These are phyloP conservation scores for Tipula vernalis DNA, from an alignment of 2,888 invertebrate species.

Conservation along the genomic window DNA sequence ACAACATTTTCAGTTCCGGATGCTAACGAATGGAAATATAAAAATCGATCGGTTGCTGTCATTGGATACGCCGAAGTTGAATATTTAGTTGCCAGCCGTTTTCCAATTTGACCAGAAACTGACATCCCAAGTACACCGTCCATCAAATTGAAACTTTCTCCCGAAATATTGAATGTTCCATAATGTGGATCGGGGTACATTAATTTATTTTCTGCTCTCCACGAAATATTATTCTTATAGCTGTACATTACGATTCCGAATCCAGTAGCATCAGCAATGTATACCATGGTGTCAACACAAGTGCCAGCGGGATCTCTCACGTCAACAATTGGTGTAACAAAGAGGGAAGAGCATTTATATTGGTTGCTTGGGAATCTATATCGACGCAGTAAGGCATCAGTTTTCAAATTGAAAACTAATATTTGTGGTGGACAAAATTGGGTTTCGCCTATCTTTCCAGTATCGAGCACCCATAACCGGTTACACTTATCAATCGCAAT, in stretches of 20 bases:
- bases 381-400: slow-evolving; percentile 40
- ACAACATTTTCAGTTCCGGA: slow-evolving; percentile 47
- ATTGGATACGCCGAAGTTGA: slow-evolving; percentile 24
- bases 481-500: slow-evolving; percentile 52
- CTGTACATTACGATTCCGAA: slow-evolving; percentile 50
- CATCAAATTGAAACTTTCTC: slow-evolving; percentile 51
- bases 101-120: slow-evolving; percentile 28
- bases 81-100: not conserved
- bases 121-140: slow-evolving; percentile 52
- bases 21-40: slow-evolving; percentile 53
- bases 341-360: slow-evolving; percentile 27
- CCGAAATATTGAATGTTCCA: slow-evolving; percentile 43
- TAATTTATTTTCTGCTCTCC: slow-evolving; percentile 46
- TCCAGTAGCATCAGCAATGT: slow-evolving; percentile 50
- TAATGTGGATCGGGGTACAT: slow-evolving; percentile 43
- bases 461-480: slow-evolving; percentile 54
- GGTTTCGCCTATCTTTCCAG: slow-evolving; percentile 42
- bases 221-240: slow-evolving; percentile 32
- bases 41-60: slow-evolving; percentile 27
- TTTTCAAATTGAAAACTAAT: slow-evolving; percentile 54
- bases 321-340: slow-evolving; percentile 39
- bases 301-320: slow-evolving; percentile 33
- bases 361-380: slow-evolving; percentile 25
- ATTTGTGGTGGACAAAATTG: slow-evolving; percentile 60
- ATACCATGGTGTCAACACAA: slow-evolving; percentile 45